A percentile compares a stretch with the other conserved stretches of the same genome.
These are phyloP conservation scores for Blastobasis lacticolella DNA, from an alignment of 2,888 invertebrate species.

Conservation along the genomic window DNA sequence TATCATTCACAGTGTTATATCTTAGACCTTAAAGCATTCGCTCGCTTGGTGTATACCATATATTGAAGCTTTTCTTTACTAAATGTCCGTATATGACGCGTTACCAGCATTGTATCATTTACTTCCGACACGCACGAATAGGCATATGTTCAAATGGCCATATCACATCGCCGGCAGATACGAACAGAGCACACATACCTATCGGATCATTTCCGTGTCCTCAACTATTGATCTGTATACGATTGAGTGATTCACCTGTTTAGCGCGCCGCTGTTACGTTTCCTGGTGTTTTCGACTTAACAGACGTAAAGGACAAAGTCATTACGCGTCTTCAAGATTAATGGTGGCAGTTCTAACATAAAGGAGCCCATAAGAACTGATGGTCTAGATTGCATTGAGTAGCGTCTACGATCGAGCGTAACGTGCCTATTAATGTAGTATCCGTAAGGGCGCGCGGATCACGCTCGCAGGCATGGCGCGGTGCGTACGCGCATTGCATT, in stretches of 20 bases:
- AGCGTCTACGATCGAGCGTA: not conserved
- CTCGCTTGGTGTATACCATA: no score
- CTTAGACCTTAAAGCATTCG: no score
- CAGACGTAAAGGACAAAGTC: slow-evolving; percentile 8
- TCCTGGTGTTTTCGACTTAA: not conserved
- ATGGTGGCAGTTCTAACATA: slow-evolving; percentile 8
- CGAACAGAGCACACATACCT: not conserved
- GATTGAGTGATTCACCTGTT: not conserved
- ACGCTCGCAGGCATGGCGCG: not conserved
- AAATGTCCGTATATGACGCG: no score
- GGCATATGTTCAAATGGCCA: no score
- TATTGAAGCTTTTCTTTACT: no score
- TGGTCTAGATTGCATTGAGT: slow-evolving; percentile 12
- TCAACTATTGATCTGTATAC: not conserved
- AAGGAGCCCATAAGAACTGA: slow-evolving; percentile 8
- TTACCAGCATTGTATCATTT: no score
- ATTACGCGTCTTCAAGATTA: slow-evolving; percentile 8
- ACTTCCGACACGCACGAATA: no score
- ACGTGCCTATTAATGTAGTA: not conserved
- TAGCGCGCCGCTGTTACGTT: not conserved
- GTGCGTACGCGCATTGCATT: no score
- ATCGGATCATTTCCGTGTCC: not conserved
- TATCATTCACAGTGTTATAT: no score
- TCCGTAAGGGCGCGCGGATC: slow-evolving; percentile 3
- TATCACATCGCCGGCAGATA: not conserved